These are phyloP conservation scores for Exephanes ischioxanthus DNA, from an alignment of 2,888 invertebrate species.

Conservation along the genomic window DNA sequence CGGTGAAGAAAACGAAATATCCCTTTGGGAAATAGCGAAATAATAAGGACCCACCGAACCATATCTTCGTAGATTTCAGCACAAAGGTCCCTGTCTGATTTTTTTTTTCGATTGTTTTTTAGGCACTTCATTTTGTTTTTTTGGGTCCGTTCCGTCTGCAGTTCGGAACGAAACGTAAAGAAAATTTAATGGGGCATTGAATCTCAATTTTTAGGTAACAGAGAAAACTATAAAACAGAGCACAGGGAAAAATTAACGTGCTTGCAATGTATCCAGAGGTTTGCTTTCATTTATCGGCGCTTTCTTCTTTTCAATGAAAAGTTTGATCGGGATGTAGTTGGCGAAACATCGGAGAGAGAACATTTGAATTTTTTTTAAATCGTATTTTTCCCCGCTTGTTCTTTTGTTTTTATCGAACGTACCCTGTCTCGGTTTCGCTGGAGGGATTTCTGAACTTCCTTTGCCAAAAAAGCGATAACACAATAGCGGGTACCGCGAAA, in stretches of 20 bases:
- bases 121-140: not conserved
- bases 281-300: not conserved
- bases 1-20: slow-evolving; percentile 72
- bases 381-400: not conserved
- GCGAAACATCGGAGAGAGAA: not conserved
- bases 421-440: not conserved
- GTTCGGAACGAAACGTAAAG: too few relatives aligned
- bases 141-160: not conserved
- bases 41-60: slow-evolving; percentile 70
- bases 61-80: not conserved
- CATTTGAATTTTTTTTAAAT: not conserved
- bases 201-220: too few relatives aligned
- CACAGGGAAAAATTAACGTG: not conserved
- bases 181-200: too few relatives aligned
- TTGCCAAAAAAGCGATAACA: not conserved
- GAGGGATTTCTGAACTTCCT: not conserved
- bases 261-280: not conserved
- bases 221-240: not conserved
- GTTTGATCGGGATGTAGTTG: not conserved
- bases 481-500: not conserved
- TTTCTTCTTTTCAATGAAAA: not conserved
- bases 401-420: not conserved
- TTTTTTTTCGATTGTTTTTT: not conserved
- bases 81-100: not conserved
- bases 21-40: slow-evolving; percentile 76